Evolutionary conservation across 2,888 invertebrate genomes (phyloP).

Genomic region (Mythimna albipuncta): DNA sequence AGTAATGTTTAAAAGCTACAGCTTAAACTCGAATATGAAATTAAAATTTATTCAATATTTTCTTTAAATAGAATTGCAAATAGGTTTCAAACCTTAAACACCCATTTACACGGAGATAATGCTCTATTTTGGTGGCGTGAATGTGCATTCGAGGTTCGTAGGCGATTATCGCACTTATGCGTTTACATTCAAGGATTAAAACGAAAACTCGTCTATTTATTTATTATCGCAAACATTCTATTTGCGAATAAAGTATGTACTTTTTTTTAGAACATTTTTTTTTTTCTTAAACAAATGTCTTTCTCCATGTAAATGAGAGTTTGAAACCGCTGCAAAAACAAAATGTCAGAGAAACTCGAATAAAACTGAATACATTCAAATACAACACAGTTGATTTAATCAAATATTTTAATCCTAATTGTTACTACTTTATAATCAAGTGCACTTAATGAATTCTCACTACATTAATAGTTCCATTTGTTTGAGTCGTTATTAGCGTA

Average conservation of each 20-base stretch:
- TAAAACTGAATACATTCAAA: conserved; percentile 76
- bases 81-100: conserved; percentile 5
- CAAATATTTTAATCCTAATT: conserved; percentile 71
- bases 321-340: conserved; percentile 24
- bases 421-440: conserved; percentile 82
- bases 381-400: conserved; percentile 71
- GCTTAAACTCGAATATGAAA: conserved; percentile 39
- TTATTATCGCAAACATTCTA: no score
- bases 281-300: background rate
- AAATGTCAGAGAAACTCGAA: conserved; percentile 38
- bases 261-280: no score
- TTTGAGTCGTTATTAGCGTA: conserved; percentile 72
- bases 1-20: conserved; percentile 54
- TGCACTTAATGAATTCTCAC: conserved; percentile 89
- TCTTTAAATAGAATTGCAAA: conserved; percentile 7
- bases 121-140: background rate
- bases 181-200: background rate
- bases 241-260: background rate
- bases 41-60: conserved; percentile 18
- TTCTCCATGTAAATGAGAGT: conserved; percentile 21
- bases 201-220: background rate
- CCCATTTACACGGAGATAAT: conserved; percentile 18
- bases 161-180: background rate
- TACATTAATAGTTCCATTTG: conserved; percentile 78
- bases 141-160: background rate